Evolutionary conservation across 2,113 vertebrate genomes (phyloP).

Genomic region (Brachypteracias leptosomus): DNA sequence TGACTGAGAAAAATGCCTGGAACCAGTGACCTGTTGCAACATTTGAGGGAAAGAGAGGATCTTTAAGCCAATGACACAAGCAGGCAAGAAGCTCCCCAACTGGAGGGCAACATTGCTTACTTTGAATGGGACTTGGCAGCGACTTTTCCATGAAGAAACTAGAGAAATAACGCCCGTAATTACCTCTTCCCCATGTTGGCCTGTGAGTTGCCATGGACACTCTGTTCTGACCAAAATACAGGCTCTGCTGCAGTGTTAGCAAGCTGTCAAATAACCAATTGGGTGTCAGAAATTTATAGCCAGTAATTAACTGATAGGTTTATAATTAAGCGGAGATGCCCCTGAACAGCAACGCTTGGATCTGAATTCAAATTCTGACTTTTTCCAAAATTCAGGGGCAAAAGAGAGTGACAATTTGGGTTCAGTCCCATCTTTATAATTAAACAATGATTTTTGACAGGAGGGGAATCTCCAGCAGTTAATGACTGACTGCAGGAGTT

Average conservation of each 20-base stretch:
- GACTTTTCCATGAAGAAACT: not conserved
- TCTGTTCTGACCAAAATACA: not conserved
- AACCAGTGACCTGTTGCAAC: not conserved
- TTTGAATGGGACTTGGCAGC: not conserved
- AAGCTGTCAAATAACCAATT: slow-evolving; percentile 7
- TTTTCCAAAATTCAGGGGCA: slow-evolving; percentile 43
- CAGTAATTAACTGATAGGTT: slow-evolving; percentile 46
- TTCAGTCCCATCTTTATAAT: slow-evolving; percentile 64
- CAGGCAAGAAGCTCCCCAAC: not conserved
- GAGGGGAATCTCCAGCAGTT: slow-evolving; percentile 65
- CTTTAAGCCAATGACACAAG: not conserved
- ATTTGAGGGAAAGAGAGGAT: not conserved
- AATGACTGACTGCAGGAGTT: slow-evolving; percentile 69
- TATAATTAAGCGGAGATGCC: slow-evolving; percentile 44
- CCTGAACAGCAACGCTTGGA: slow-evolving; percentile 5
- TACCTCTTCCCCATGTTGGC: slow-evolving; percentile 4
- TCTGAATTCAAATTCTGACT: slow-evolving; percentile 36
- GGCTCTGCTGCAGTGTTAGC: not conserved
- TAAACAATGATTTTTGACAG: slow-evolving; percentile 70
- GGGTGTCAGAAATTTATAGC: slow-evolving; percentile 21
- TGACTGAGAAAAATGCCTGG: not conserved
- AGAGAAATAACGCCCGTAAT: slow-evolving; percentile 26
- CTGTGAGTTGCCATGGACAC: slow-evolving; percentile 27
- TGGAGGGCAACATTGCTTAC: not conserved
- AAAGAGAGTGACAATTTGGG: slow-evolving; percentile 6